Conservation (phyloP, 2,797 vertebrate species). For the Echeneis naucrates region DNA sequence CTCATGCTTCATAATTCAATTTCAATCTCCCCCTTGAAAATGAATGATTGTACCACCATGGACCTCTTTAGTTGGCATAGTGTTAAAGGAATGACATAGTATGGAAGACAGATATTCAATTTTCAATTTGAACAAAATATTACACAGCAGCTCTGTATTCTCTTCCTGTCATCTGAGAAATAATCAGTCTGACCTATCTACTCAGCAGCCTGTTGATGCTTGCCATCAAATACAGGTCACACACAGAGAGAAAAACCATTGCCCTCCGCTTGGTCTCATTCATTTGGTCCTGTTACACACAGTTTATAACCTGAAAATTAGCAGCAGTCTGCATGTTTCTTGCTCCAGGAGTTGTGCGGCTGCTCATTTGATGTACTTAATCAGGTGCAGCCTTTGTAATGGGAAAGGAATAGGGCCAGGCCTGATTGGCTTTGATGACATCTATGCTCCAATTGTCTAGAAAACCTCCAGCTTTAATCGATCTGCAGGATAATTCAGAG, state of each 20-base stretch:
- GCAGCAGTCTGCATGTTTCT: slow-evolving; percentile 72
- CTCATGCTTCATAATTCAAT: slow-evolving; percentile 78
- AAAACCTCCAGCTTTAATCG: slow-evolving; percentile 85
- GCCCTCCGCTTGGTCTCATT: slow-evolving; percentile 76
- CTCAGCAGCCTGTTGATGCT: slow-evolving; percentile 77
- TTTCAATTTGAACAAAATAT: slow-evolving; percentile 82
- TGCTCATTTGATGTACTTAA: slow-evolving; percentile 84
- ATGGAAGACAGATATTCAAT: slow-evolving; percentile 83
- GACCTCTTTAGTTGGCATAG: slow-evolving; percentile 77
- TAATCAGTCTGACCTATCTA: slow-evolving; percentile 79
- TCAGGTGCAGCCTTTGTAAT: slow-evolving; percentile 85
- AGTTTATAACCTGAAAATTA: slow-evolving; percentile 84
- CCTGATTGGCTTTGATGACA: slow-evolving; percentile 87
- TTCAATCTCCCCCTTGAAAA: slow-evolving; percentile 75
- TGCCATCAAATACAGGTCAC: slow-evolving; percentile 81
- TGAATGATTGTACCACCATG: slow-evolving; percentile 73
- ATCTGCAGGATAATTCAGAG: slow-evolving; percentile 79
- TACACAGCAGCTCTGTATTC: slow-evolving; percentile 74
- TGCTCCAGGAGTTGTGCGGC: slow-evolving; percentile 74
- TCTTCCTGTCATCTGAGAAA: slow-evolving; percentile 81
- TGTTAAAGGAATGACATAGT: slow-evolving; percentile 79
- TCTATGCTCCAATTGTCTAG: slow-evolving; percentile 85
- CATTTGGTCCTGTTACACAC: slow-evolving; percentile 80
- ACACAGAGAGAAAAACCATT: slow-evolving; percentile 69
- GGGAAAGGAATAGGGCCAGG: slow-evolving; percentile 81